Conservation (phyloP, 2,797 vertebrate species). For the Chelon auratus region DNA sequence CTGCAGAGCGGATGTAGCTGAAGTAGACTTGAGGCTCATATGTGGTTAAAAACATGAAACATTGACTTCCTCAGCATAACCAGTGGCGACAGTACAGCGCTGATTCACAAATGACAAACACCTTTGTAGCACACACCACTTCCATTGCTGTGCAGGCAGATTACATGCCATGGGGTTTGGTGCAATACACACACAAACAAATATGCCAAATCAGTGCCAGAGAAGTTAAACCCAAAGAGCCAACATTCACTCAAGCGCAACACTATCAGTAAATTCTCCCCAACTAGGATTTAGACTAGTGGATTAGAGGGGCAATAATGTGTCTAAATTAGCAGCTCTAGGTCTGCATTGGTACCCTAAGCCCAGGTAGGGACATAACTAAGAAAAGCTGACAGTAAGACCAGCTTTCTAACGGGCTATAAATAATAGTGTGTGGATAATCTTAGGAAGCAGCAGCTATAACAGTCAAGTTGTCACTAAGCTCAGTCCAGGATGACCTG, state of each 20-base stretch:
- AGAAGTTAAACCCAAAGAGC: slow-evolving; percentile 8
- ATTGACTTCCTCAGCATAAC: slow-evolving; percentile 83
- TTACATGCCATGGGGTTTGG: slow-evolving; percentile 27
- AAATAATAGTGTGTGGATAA: slow-evolving; percentile 64
- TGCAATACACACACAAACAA: slow-evolving; percentile 26
- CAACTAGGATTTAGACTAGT: slow-evolving; percentile 40
- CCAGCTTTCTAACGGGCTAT: slow-evolving; percentile 75
- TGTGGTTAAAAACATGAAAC: slow-evolving; percentile 85
- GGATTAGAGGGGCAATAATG: slow-evolving; percentile 48
- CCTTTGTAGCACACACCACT: slow-evolving; percentile 59
- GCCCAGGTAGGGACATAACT: slow-evolving; percentile 37
- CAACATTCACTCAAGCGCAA: slow-evolving; percentile 16
- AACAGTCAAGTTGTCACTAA: slow-evolving; percentile 58
- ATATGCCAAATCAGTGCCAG: slow-evolving; percentile 38
- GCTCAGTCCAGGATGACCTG: slow-evolving; percentile 51
- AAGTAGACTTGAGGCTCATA: slow-evolving; percentile 70
- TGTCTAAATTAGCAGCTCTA: slow-evolving; percentile 52
- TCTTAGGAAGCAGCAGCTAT: slow-evolving; percentile 56
- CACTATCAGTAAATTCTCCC: slow-evolving; percentile 37
- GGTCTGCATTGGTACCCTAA: slow-evolving; percentile 47
- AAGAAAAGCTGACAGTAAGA: slow-evolving; percentile 60
- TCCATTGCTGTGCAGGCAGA: slow-evolving; percentile 35
- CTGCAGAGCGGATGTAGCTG: slow-evolving; percentile 78
- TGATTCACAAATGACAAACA: slow-evolving; percentile 85
- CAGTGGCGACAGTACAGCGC: slow-evolving; percentile 69